phyloP scores from a whole-genome alignment of 1,140 invertebrate species.

The Microplitis mediator region DNA sequence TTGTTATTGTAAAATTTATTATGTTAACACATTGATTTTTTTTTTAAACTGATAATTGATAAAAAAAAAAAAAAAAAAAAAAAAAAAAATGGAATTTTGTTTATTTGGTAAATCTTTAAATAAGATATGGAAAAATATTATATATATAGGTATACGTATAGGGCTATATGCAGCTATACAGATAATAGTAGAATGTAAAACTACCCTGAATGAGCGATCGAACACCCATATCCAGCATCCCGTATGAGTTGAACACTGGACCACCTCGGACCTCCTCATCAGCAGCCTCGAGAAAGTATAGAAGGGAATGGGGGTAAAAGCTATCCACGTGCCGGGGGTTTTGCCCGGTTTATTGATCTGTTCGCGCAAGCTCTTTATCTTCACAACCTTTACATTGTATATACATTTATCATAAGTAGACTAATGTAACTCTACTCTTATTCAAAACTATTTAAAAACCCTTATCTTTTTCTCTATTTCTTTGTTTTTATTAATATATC shows the following conservation, averaged over 20 bases:
- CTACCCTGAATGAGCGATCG: constrained; percentile 24
- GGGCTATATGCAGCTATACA: background rate
- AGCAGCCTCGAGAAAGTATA: background rate
- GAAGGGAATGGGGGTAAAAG: constrained; percentile 30
- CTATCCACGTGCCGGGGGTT: constrained; percentile 51
- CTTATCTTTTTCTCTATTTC: too few relatives aligned
- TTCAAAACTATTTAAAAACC: too few relatives aligned
- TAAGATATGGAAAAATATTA: too few relatives aligned
- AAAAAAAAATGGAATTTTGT: too few relatives aligned
- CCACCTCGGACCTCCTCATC: background rate
- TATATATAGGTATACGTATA: background rate
- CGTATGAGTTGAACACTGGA: constrained; percentile 17
- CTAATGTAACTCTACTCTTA: too few relatives aligned
- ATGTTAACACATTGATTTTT: too few relatives aligned
- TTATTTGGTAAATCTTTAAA: too few relatives aligned
- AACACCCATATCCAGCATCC: constrained; percentile 29
- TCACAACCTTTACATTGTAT: constrained; percentile 13
- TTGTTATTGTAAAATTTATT: too few relatives aligned
- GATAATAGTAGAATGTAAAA: constrained; percentile 12
- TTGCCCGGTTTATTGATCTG: constrained; percentile 54
- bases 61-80: too few relatives aligned
- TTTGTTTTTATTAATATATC: too few relatives aligned
- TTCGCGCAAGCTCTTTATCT: constrained; percentile 54
- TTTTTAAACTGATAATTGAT: too few relatives aligned
- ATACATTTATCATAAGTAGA: too few relatives aligned